Conservation (phyloP, 35 echinoderm and acorn worm genomes). For the Ophiothrix spiculata region DNA sequence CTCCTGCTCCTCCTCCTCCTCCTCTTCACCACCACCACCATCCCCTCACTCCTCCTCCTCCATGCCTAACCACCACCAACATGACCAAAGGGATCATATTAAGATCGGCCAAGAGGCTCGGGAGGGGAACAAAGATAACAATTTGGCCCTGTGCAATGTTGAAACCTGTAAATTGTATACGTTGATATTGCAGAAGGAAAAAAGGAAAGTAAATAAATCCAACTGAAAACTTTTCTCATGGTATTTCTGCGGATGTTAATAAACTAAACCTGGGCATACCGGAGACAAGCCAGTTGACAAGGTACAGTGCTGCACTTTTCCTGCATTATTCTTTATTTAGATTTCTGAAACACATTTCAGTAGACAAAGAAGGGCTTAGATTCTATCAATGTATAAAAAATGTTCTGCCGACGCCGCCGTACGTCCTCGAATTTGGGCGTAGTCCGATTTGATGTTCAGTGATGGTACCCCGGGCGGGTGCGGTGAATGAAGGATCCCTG, state of each 20-base stretch:
- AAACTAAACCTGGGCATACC: conserved; percentile 10
- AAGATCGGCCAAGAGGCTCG: too few species aligned
- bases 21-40: background rate
- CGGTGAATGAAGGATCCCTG: background rate
- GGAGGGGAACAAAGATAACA: too few species aligned
- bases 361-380: background rate
- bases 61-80: too few species aligned
- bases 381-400: background rate
- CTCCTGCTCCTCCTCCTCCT: background rate
- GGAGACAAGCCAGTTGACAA: background rate
- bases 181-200: too few species aligned
- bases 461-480: background rate
- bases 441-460: background rate
- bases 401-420: background rate
- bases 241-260: background rate
- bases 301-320: background rate
- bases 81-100: too few species aligned
- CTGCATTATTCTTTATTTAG: background rate
- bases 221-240: too few species aligned
- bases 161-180: too few species aligned
- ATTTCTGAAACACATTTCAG: background rate
- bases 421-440: background rate
- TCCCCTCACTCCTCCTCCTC: background rate
- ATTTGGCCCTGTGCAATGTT: too few species aligned
- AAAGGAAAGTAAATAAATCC: background rate